phyloP scores from a whole-genome alignment of 2,888 invertebrate species.

The Pristionchus maxplancki region DNA sequence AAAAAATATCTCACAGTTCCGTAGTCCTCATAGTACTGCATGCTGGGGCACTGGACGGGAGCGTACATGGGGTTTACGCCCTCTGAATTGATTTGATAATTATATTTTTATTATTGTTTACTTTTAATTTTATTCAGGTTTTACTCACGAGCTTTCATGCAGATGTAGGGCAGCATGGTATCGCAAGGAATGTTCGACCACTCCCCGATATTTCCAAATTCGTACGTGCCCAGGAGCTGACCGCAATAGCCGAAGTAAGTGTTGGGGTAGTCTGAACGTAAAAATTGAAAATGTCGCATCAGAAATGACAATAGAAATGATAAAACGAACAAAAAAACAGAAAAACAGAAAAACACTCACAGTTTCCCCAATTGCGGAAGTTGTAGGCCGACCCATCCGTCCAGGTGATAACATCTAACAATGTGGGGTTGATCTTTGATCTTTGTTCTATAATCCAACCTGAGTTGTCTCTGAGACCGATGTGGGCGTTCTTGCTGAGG shows the following conservation, averaged over 20 bases:
- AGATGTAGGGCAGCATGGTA: constrained; percentile 35
- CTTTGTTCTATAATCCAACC: not conserved
- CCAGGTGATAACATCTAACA: not conserved
- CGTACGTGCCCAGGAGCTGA: not conserved
- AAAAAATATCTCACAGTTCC: not conserved
- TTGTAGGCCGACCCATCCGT: constrained; percentile 6
- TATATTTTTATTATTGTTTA: not conserved
- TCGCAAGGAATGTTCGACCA: constrained; percentile 41
- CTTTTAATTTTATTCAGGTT: not conserved
- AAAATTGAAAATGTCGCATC: no score
- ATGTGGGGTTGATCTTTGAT: not conserved
- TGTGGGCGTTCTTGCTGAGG: constrained; percentile 3
- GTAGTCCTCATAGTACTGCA: constrained; percentile 28
- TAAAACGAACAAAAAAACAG: no score
- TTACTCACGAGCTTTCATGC: constrained; percentile 7
- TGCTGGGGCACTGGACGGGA: constrained; percentile 20
- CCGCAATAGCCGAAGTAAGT: constrained; percentile 3
- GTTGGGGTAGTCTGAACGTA: constrained; percentile 9
- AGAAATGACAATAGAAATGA: no score
- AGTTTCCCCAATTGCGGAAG: not conserved
- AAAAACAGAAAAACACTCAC: not conserved
- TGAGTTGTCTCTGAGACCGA: constrained; percentile 18
- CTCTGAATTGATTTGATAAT: not conserved
- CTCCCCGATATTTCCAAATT: constrained; percentile 17
- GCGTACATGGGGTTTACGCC: constrained; percentile 7